phyloP scores from a whole-genome alignment of 2,797 vertebrate species.

The Rhodeus uyekii region DNA sequence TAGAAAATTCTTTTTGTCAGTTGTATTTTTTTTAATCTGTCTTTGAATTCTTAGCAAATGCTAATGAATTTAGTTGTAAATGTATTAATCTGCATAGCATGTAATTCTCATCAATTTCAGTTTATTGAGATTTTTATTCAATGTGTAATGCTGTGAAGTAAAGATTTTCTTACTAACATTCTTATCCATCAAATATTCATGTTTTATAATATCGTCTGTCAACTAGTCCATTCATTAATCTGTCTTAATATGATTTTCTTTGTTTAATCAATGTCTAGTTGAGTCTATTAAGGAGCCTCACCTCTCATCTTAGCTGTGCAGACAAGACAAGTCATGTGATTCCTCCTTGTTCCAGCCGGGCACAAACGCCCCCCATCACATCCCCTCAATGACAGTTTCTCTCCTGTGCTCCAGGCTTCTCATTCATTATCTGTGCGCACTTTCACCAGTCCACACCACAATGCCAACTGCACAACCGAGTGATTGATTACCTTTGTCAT shows the following conservation, averaged over 20 bases:
- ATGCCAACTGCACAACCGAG: conserved; percentile 46
- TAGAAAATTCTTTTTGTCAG: not conserved
- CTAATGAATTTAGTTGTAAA: not conserved
- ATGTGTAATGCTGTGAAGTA: not conserved
- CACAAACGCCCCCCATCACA: conserved; percentile 8
- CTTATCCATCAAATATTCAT: conserved; percentile 2
- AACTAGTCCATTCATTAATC: conserved; percentile 9
- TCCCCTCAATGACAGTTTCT: conserved; percentile 24
- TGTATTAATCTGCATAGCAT: not conserved
- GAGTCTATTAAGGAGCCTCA: conserved; percentile 29
- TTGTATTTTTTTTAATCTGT: not conserved
- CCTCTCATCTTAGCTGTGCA: conserved; percentile 23
- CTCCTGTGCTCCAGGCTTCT: conserved; percentile 33
- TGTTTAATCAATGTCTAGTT: conserved; percentile 1
- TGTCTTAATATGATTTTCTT: conserved; percentile 12
- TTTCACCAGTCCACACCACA: conserved; percentile 44
- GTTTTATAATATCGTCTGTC: not conserved
- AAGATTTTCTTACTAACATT: not conserved
- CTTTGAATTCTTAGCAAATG: not conserved
- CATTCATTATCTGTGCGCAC: conserved; percentile 53
- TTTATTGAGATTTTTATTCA: not conserved
- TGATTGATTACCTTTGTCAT: conserved; percentile 58
- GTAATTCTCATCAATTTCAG: too few species aligned
- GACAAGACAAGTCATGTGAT: conserved; percentile 38
- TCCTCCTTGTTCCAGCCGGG: not conserved